Evolutionary conservation across 2,113 vertebrate species (phyloP).

Genomic region (Microcebus jonahi): DNA sequence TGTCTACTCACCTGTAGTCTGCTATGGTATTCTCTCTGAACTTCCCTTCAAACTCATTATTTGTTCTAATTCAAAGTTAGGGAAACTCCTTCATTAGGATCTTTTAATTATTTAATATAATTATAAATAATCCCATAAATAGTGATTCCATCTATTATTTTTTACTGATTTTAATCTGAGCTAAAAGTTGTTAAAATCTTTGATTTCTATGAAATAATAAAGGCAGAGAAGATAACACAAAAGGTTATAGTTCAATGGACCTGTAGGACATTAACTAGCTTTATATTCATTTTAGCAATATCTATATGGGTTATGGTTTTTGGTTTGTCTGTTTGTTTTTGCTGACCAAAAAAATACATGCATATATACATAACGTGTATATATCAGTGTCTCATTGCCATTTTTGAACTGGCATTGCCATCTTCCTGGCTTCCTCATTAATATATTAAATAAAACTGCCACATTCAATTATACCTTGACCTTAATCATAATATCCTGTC

Average conservation of each 20-base stretch:
- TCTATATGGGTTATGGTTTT: not conserved
- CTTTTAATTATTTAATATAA: constrained; percentile 17
- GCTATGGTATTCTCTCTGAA: not conserved
- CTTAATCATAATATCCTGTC: not conserved
- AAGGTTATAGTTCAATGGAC: not conserved
- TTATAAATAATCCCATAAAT: not conserved
- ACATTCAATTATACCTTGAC: not conserved
- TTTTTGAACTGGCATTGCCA: not conserved
- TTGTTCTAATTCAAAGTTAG: not conserved
- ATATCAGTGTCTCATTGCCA: not conserved
- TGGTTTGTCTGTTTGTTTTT: not conserved
- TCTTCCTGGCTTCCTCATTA: constrained; percentile 2
- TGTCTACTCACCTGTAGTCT: no score
- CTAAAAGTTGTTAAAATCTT: constrained; percentile 27
- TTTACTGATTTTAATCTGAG: not conserved
- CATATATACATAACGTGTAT: not conserved
- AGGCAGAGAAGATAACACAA: not conserved
- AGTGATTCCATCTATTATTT: not conserved
- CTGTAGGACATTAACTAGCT: not conserved
- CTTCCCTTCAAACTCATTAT: not conserved
- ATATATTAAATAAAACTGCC: not conserved
- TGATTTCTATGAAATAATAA: not conserved
- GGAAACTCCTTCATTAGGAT: not conserved
- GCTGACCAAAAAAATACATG: not conserved
- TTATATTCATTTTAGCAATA: not conserved